Percentiles rank a stretch among this genome's conserved stretches.
These are phyloP conservation scores for Drosophila demipolita DNA, from an alignment of 2,888 invertebrate species.

Conservation along the genomic window DNA sequence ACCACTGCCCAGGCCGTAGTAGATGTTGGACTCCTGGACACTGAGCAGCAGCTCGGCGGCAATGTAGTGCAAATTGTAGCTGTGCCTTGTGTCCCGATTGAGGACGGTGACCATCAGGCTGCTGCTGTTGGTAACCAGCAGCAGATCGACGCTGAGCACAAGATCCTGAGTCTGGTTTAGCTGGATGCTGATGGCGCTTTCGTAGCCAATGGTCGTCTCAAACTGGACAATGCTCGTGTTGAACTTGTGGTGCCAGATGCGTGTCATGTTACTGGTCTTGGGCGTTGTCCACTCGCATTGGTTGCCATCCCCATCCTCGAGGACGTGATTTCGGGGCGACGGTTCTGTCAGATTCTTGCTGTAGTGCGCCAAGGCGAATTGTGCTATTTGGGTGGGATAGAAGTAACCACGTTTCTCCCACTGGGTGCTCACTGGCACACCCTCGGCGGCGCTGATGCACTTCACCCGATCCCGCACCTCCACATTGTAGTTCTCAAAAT, in stretches of 20 bases:
- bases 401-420: slow-evolving; percentile 98
- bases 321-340: slow-evolving; percentile 89
- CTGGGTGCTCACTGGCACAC: slow-evolving; percentile 98
- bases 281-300: slow-evolving; percentile 91
- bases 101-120: slow-evolving; percentile 92
- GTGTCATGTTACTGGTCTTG: slow-evolving; percentile 88
- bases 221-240: slow-evolving; percentile 90
- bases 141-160: slow-evolving; percentile 90
- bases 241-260: slow-evolving; percentile 87
- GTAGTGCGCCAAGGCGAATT: slow-evolving; percentile 98
- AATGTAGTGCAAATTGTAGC: slow-evolving; percentile 93
- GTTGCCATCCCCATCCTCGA: slow-evolving; percentile 91
- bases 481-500: slow-evolving; percentile 99
- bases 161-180: slow-evolving; percentile 87
- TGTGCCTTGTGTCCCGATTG: slow-evolving; percentile 91
- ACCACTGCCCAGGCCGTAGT: slow-evolving; percentile 92
- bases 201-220: slow-evolving; percentile 89
- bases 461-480: slow-evolving; percentile 97
- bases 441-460: slow-evolving; percentile 96
- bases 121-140: slow-evolving; percentile 90
- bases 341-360: slow-evolving; percentile 96
- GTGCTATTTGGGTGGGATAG: slow-evolving; percentile 99
- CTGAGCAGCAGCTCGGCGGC: slow-evolving; percentile 90
- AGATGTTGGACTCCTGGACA: slow-evolving; percentile 92
- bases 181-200: slow-evolving; percentile 90